Evolutionary conservation across 1,140 invertebrate genomes (phyloP), one percentile per base, ranked within the genome.

Genomic region (Battus philenor): DNA sequence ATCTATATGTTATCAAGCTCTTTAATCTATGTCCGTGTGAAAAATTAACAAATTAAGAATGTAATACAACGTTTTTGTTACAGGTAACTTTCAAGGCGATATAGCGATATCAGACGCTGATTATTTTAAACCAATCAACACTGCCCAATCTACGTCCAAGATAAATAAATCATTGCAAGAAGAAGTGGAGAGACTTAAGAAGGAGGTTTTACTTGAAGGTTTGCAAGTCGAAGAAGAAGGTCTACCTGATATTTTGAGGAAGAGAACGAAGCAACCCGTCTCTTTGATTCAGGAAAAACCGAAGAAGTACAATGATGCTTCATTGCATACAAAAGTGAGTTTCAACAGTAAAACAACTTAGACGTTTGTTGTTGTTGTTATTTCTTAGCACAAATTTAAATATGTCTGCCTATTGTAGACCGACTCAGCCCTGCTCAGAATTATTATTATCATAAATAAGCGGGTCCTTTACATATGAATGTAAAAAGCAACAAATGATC

Each of bases 201-300:
- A 94, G 57, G 93, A 94, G 74, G 90, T 94, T 2, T 82, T 92
- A 18, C 87, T 93, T 22, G 93, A 94, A 77, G 93, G 93, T 3
- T 80, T 94, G 12, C 93, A 94, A 76, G 91, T 94, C 7, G 93
- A 94, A 80, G 93, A 94, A 61, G 93, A 94, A 79, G 93, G 93
- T 12, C 81, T 94, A 1, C 90, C 90, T 13, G 92, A 93, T 68
- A 89, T 90, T 31, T 82, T 91, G 39, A 86, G 90, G 29, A 91
- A 90, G 55, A 90, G 91, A 69, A 90, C 89, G 0, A 91, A 91
- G 59, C 87, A 90, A 50, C 87, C 89, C 0, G 75, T 85, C 22
- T 61, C 70, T 13, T 61, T 81, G 31, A 69, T 65, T 10, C 74
- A 86, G 51, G 81, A 86, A 20, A 79, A 82, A 54, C 72, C 76